Conservation (phyloP, 2,113 vertebrate species). For the Oxygymnocypris stewartii region DNA sequence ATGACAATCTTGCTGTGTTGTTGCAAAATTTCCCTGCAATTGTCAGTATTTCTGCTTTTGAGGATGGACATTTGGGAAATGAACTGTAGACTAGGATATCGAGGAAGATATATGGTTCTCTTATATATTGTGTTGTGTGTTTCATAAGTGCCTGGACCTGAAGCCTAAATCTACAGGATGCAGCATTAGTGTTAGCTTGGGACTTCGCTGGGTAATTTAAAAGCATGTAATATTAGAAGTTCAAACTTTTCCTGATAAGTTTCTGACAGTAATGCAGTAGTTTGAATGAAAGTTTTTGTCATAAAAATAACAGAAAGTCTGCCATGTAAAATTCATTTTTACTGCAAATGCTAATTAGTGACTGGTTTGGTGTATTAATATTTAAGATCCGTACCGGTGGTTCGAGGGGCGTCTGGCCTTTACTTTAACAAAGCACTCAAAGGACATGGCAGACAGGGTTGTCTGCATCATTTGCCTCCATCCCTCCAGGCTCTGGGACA, state of each 20-base stretch:
- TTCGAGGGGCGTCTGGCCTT: conserved; percentile 15
- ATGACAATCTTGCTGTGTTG: neutral
- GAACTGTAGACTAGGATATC: neutral
- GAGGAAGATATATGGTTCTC: neutral
- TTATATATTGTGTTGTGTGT: neutral
- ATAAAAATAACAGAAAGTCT: neutral
- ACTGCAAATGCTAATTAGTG: neutral
- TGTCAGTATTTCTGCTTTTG: neutral
- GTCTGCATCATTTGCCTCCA: neutral
- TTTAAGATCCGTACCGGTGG: neutral
- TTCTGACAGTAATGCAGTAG: neutral
- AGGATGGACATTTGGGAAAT: neutral
- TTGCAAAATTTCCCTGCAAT: neutral
- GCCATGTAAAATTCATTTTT: neutral
- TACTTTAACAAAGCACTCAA: conserved; percentile 32
- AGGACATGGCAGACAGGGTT: neutral
- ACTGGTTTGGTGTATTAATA: conserved; percentile 16
- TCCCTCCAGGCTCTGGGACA: neutral
- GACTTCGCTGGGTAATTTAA: neutral
- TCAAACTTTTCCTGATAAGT: neutral
- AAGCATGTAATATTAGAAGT: neutral
- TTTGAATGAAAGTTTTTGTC: neutral
- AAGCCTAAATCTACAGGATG: neutral
- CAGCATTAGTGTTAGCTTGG: neutral
- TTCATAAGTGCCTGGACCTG: neutral